These are phyloP conservation scores for Henicopernis longicauda DNA, from an alignment of 2,113 vertebrate genomes.

Conservation along the genomic window DNA sequence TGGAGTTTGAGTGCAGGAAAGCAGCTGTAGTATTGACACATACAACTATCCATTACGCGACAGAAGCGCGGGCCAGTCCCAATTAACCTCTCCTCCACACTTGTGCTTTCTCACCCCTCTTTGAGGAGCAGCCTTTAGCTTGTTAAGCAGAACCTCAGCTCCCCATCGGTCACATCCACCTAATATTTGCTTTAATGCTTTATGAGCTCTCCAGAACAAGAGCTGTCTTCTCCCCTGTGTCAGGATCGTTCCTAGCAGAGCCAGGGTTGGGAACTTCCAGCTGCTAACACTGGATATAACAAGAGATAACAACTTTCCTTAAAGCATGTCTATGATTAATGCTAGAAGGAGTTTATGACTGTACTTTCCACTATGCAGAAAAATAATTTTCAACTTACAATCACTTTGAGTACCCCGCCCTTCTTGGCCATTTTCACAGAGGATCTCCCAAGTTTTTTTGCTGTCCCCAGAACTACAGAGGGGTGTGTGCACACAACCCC, in stretches of 20 bases:
- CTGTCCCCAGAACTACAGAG: neutral
- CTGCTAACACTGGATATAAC: neutral
- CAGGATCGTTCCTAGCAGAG: neutral
- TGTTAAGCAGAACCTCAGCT: neutral
- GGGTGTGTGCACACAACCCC: neutral
- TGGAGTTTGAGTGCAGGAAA: neutral
- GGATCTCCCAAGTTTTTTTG: slow-evolving; percentile 49
- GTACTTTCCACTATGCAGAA: slow-evolving; percentile 26
- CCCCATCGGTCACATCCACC: neutral
- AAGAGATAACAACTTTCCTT: neutral
- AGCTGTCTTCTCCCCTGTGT: neutral
- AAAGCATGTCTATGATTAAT: slow-evolving; percentile 10
- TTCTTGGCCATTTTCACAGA: slow-evolving; percentile 18
- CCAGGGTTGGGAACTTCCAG: neutral
- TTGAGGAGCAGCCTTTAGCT: neutral
- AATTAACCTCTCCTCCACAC: neutral
- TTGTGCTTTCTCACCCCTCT: neutral
- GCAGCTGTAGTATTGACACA: neutral
- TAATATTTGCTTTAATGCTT: neutral
- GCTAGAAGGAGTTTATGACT: slow-evolving; percentile 15
- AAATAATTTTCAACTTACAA: slow-evolving; percentile 30
- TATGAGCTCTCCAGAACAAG: neutral
- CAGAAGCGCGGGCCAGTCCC: accelerated
- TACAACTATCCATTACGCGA: neutral
- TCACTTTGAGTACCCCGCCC: slow-evolving; percentile 12